Conservation (phyloP, 2,113 vertebrate species). For the Tachuris rubrigastra region DNA sequence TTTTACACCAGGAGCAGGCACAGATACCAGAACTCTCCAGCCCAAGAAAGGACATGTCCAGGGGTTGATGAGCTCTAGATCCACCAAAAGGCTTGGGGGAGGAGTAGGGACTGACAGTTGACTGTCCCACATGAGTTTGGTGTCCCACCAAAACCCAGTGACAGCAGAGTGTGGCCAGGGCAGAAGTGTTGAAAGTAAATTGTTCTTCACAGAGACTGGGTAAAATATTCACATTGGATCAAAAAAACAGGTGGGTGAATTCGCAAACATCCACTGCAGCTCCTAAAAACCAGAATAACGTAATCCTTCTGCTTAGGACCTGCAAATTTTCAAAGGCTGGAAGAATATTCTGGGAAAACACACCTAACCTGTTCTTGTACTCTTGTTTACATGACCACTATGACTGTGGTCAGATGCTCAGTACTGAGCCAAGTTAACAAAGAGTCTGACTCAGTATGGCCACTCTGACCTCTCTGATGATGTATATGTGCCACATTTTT, state of each 20-base stretch:
- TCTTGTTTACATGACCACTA: rapidly evolving
- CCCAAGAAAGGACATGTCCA: background rate
- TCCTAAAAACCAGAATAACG: background rate
- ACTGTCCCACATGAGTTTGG: rapidly evolving
- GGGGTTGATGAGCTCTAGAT: background rate
- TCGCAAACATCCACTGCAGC: background rate
- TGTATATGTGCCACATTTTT: background rate
- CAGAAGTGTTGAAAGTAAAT: background rate
- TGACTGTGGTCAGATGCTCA: background rate
- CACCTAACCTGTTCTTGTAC: background rate
- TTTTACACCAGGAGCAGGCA: background rate
- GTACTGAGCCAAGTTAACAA: background rate
- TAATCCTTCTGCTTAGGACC: background rate
- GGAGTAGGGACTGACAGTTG: background rate
- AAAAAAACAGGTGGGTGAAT: background rate
- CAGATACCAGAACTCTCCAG: background rate
- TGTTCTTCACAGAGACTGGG: background rate
- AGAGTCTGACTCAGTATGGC: background rate
- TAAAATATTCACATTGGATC: background rate
- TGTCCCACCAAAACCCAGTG: background rate
- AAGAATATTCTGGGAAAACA: background rate
- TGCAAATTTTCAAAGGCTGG: background rate
- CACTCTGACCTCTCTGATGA: rapidly evolving
- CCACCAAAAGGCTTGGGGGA: rapidly evolving
- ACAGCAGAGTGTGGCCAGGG: background rate